Percentiles rank a stretch among this genome's conserved stretches.
These are phyloP conservation scores for Nomia melanderi DNA, from an alignment of 1,140 invertebrate genomes.

Conservation along the genomic window DNA sequence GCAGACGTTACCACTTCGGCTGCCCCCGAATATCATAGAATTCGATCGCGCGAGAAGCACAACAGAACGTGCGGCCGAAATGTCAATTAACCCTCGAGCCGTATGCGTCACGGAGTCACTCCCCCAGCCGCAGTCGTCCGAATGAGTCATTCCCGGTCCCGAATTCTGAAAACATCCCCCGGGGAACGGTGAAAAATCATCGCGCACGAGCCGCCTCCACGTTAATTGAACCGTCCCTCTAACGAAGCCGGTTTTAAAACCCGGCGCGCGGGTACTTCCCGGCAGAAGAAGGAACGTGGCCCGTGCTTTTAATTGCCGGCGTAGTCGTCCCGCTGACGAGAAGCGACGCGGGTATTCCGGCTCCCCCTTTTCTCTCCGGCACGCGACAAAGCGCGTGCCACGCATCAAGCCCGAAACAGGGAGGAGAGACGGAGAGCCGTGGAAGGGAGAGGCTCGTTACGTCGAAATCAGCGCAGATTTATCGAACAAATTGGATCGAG, in stretches of 20 bases:
- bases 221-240: conserved; percentile 40
- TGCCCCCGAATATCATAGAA: too few relatives aligned
- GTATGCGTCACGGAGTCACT: not conserved
- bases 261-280: not conserved
- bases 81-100: too few relatives aligned
- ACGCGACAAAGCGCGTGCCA: conserved; percentile 63
- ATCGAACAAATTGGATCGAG: conserved; percentile 51
- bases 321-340: conserved; percentile 4
- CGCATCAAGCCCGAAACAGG: conserved; percentile 1
- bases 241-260: conserved; percentile 26
- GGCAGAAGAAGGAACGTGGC: not conserved
- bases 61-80: too few relatives aligned
- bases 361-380: conserved; percentile 19
- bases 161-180: not conserved
- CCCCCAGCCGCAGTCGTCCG: not conserved
- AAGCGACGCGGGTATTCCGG: too few relatives aligned
- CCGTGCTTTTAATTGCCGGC: conserved; percentile 52
- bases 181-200: not conserved
- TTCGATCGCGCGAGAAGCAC: too few relatives aligned
- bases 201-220: conserved; percentile 15
- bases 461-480: conserved; percentile 56
- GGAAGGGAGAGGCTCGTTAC: conserved; percentile 44
- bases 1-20: too few relatives aligned
- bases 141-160: not conserved
- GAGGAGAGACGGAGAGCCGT: not conserved